Evolutionary conservation across 2,888 invertebrate genomes (phyloP), one percentile per base, ranked within the genome.

Genomic region (Ferdinandea cuprea): DNA sequence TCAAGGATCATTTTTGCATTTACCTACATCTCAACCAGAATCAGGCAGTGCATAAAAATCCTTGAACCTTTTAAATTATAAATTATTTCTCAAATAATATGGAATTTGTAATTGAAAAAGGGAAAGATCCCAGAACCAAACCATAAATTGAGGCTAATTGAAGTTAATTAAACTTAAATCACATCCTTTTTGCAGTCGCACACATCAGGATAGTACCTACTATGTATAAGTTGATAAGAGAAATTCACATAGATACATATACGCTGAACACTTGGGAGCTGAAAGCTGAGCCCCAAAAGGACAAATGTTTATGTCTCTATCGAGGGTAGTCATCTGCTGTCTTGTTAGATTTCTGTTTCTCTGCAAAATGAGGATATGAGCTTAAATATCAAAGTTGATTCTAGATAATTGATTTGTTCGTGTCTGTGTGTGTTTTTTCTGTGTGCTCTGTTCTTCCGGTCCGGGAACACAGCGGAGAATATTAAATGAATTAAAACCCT

Each of bases 81-180:
- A 37, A 21, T 37, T 58, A 32, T 78, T 63, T 35, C 56, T 63
- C 19, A 37, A 71, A 63, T 63, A 63, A 71, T 50, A 63, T 1
- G 19, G 42, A 13, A 8, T 5, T 1, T 4, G 56, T 50, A 42
- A 59, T 58, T 42, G 40, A 42, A 28, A 30, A 17, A 40, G n/a
- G 25, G 28, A 37, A 21, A 8, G n/a, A 35, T 9, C 25, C 5
- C 25, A 25, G 25, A 25, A 2, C 25, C 25, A 25, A 25, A 25
- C 25, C 25, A 25, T 15, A 13, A 32, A 54, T 5, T 8, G n/a
- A 8, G 35, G 32, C 58, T 71, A 78, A 78, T 78, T 78, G 58
- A 63, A 65, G 46, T 63, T 71, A 78, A 78, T 78, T 78, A 65
- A 78, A 78, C 63, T 58, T 69, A 42, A 54, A 71, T 32, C 71